Evolutionary conservation across 2,888 invertebrate genomes (phyloP), one percentile per base, ranked within the genome.

Genomic region (Anoncus sp.): DNA sequence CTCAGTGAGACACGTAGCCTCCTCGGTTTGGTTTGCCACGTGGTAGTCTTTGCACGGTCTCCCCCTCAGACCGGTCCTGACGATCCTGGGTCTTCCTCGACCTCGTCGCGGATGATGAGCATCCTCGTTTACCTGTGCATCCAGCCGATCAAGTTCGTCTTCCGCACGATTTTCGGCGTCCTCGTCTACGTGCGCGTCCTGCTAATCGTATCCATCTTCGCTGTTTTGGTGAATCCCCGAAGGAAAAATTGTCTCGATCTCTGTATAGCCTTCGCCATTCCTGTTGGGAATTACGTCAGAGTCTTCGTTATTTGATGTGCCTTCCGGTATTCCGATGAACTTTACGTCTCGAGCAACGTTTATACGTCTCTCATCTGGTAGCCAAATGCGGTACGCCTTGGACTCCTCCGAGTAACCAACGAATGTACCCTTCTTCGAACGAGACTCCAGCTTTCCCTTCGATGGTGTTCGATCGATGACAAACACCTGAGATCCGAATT

Each of bases 341-440:
- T 74, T 77, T 3, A 82, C 75, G 51, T 81, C 81, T 27, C 82
- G 62, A 12, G 81, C 70, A 10, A 81, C 47, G 14, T 70, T 49
- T 4, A 79, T 51, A 18, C 69, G 73, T 57, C 73, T 69, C 47
- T 79, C 77, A 4, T 47, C 71, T 18, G 74, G 59, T n/a, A 82
- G 7, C 80, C 82, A 79, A 10, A 82, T 62, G 12, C 80, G 62
- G 27, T 76, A 79, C 6, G 66, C 80, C 35, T 82, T 82, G 22
- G 82, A 75, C 59, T 77, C 70, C 10, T 77, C 70, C 1, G 70
- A 66, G 43, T 76, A 82, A 5, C 80, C 80, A 14, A 79, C 53
- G 47, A 82, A n/a, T n/a, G n/a, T n/a, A n/a, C n/a, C n/a, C n/a
- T n/a, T n/a, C n/a, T n/a, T n/a, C n/a, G n/a, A n/a, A n/a, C n/a